Conservation (phyloP, 2,888 invertebrate genomes). For the Griposia aprilina region DNA sequence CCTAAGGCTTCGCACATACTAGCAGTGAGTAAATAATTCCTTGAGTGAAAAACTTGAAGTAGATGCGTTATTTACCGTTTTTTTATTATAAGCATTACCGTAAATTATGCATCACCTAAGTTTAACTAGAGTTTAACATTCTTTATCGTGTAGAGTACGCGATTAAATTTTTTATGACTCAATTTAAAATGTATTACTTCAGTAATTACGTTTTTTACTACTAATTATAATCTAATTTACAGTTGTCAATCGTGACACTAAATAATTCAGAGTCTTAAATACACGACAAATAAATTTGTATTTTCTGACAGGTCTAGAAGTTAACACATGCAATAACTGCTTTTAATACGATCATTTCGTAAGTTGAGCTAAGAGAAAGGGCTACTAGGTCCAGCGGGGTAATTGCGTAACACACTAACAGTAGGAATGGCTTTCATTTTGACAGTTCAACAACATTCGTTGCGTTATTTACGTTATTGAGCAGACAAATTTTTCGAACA, state of each 20-base stretch:
- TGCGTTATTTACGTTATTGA: too few relatives aligned
- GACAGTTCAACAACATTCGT: too few relatives aligned
- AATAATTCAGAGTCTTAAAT: not conserved
- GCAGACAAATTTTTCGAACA: too few relatives aligned
- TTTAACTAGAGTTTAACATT: conserved; percentile 25
- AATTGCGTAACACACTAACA: too few relatives aligned
- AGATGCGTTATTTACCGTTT: not conserved
- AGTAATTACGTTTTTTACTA: conserved; percentile 8
- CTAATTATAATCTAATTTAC: conserved; percentile 34
- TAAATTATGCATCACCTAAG: conserved; percentile 3
- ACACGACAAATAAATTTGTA: not conserved
- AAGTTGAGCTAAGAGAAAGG: not conserved
- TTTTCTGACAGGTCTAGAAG: not conserved
- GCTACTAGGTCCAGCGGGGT: not conserved
- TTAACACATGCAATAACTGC: not conserved
- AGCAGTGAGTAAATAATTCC: conserved; percentile 3
- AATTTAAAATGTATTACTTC: conserved; percentile 14
- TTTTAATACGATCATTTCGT: conserved; percentile 12
- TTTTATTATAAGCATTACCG: not conserved
- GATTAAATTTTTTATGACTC: conserved; percentile 21
- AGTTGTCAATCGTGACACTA: conserved; percentile 13
- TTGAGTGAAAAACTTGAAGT: not conserved
- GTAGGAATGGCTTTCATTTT: too few relatives aligned
- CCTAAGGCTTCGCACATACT: conserved; percentile 12
- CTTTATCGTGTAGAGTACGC: conserved; percentile 23